Evolutionary conservation across 2,113 vertebrate species (phyloP).

Genomic region (Sigmodon hispidus): DNA sequence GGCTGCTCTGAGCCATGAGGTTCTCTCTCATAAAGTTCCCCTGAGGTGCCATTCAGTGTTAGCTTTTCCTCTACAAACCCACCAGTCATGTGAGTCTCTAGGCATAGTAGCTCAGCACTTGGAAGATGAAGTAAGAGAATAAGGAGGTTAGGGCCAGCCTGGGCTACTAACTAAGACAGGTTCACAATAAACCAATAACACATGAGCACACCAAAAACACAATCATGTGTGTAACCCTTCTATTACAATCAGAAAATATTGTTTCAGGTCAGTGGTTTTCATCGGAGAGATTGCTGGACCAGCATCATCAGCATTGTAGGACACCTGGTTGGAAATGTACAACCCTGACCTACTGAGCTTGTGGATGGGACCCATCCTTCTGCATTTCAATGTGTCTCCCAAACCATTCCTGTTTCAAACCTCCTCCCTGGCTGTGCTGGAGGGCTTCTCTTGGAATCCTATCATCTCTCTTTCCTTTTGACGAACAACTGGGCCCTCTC

Average conservation of each 20-base stretch:
- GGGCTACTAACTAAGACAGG: not conserved
- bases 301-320: not conserved
- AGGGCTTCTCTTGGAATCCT: not conserved
- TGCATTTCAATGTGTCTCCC: not conserved
- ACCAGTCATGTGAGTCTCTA: not conserved
- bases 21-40: too few relatives aligned
- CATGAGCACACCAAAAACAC: not conserved
- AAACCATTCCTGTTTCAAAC: not conserved
- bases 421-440: not conserved
- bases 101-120: not conserved
- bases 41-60: not conserved
- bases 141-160: not conserved
- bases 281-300: not conserved
- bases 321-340: conserved; percentile 21
- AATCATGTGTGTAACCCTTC: not conserved
- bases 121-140: not conserved
- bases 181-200: not conserved
- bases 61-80: not conserved
- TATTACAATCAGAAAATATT: not conserved
- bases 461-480: not conserved
- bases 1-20: not conserved
- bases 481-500: not conserved
- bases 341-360: not conserved
- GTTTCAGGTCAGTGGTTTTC: conserved; percentile 26
- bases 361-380: not conserved